Evolutionary conservation across 2,888 invertebrate genomes (phyloP).

Genomic region (Drosophila tanythrix): DNA sequence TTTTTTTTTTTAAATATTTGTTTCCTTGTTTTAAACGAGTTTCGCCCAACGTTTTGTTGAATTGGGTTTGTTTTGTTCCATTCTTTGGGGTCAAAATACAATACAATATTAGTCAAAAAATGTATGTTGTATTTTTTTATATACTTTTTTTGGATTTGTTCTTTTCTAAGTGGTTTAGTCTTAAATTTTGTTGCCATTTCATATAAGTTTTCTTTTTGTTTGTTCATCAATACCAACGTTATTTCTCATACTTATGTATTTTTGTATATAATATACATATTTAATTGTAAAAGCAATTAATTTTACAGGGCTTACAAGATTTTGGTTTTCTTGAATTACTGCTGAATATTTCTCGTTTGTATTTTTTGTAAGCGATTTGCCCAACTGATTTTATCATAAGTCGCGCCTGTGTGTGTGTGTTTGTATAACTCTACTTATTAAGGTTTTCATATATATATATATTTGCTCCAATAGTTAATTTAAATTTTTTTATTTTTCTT

Average conservation of each 20-base stretch:
- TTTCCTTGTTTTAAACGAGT: conserved; percentile 65
- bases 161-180: conserved; percentile 57
- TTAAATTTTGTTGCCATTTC: conserved; percentile 63
- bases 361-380: conserved; percentile 40
- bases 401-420: conserved; percentile 32
- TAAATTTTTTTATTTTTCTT: conserved; percentile 36
- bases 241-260: conserved; percentile 34
- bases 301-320: conserved; percentile 60
- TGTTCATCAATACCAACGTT: conserved; percentile 43
- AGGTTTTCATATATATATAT: conserved; percentile 33
- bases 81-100: conserved; percentile 79
- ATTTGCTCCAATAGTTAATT: conserved; percentile 70
- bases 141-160: conserved; percentile 38
- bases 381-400: conserved; percentile 43
- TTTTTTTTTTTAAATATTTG: conserved; percentile 40
- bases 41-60: conserved; percentile 64
- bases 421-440: conserved; percentile 66
- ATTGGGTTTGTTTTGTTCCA: conserved; percentile 50
- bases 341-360: conserved; percentile 21
- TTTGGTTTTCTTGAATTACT: conserved; percentile 22
- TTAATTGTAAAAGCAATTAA: conserved; percentile 74
- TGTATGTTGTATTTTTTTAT: conserved; percentile 41
- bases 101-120: conserved; percentile 72
- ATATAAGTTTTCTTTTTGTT: conserved; percentile 18
- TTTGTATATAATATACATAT: conserved; percentile 65